Evolutionary conservation across 2,797 vertebrate species (phyloP).

Genomic region (Holocentrus rufus): DNA sequence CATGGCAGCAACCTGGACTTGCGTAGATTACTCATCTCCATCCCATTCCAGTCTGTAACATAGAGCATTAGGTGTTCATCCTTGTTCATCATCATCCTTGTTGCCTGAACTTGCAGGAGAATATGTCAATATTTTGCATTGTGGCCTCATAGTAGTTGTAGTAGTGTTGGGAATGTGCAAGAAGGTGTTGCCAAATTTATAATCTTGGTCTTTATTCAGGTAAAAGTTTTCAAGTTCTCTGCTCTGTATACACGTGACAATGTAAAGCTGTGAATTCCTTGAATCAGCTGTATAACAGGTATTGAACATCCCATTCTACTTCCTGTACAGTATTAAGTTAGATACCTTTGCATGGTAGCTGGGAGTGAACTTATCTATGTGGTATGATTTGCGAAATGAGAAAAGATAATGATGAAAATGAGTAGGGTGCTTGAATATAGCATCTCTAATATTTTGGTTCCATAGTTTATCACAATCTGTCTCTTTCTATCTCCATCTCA

Average conservation of each 20-base stretch:
- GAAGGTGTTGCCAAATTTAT: not conserved
- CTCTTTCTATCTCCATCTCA: not conserved
- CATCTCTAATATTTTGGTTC: not conserved
- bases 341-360: not conserved
- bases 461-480: not conserved
- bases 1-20: not conserved
- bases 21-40: slow-evolving; percentile 1
- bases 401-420: not conserved
- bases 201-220: not conserved
- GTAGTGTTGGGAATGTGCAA: not conserved
- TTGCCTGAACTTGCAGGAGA: no score
- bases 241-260: not conserved
- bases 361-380: not conserved
- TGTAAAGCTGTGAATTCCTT: not conserved
- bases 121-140: no score
- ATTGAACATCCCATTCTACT: not conserved
- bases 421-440: not conserved
- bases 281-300: not conserved
- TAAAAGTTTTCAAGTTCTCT: not conserved
- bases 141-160: not conserved
- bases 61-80: not conserved
- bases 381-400: not conserved
- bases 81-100: not conserved
- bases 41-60: not conserved
- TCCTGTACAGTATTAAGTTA: not conserved